These are phyloP conservation scores for Falco rusticolus DNA, from an alignment of 2,797 vertebrate species.

Conservation along the genomic window DNA sequence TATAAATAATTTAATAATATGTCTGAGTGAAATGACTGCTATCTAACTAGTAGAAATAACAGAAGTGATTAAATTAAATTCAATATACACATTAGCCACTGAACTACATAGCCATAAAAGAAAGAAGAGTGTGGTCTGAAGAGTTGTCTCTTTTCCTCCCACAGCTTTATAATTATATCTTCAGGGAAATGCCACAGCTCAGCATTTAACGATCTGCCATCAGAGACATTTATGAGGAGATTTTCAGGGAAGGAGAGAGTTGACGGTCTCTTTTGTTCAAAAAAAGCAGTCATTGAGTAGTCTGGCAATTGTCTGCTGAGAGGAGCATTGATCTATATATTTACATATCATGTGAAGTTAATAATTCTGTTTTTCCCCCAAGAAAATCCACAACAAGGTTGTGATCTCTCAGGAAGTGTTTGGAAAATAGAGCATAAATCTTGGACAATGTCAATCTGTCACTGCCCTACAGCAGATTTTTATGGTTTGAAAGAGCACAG, in stretches of 20 bases:
- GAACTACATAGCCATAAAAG: conserved; percentile 55
- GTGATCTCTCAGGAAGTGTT: not conserved
- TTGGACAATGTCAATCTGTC: not conserved
- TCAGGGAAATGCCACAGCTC: conserved; percentile 64
- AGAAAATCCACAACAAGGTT: conserved; percentile 22
- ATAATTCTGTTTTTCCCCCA: not conserved
- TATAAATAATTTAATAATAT: conserved; percentile 65
- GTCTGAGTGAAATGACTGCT: conserved; percentile 52
- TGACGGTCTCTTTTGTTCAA: conserved; percentile 39
- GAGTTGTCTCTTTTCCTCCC: conserved; percentile 59
- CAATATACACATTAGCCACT: conserved; percentile 57
- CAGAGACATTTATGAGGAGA: conserved; percentile 54
- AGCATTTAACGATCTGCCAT: conserved; percentile 67
- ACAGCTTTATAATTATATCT: conserved; percentile 59
- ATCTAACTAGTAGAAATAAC: conserved; percentile 64
- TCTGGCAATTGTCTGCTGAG: not conserved
- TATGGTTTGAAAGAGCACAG: not conserved
- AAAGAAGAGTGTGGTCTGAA: conserved; percentile 54
- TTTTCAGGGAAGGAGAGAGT: conserved; percentile 50
- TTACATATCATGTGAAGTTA: conserved; percentile 7
- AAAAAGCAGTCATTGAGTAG: conserved; percentile 5
- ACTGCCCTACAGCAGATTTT: conserved; percentile 3
- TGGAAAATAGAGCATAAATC: conserved; percentile 13
- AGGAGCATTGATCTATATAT: not conserved
- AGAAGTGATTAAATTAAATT: conserved; percentile 67